Evolutionary conservation across 2,888 invertebrate genomes (phyloP).

Genomic region (Clepsis dumicolana): DNA sequence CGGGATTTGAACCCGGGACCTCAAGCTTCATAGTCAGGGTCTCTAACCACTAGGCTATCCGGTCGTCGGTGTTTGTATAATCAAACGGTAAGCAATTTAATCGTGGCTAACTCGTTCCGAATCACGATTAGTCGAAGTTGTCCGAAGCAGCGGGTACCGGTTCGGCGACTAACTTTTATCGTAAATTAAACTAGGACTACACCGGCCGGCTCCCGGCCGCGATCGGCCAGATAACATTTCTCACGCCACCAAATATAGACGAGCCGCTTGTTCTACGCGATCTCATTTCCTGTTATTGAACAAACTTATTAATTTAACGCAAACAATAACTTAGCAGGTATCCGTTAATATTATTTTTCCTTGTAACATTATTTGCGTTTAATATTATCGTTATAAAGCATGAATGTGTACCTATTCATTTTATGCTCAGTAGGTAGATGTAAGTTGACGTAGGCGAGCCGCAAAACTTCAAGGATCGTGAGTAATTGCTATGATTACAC

Average conservation of each 20-base stretch:
- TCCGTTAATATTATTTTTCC: slow-evolving; percentile 55
- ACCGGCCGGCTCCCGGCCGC: slow-evolving; percentile 43
- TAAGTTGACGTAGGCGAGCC: slow-evolving; percentile 25
- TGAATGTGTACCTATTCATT: slow-evolving; percentile 12
- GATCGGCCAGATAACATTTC: slow-evolving; percentile 46
- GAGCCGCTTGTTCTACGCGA: slow-evolving; percentile 52
- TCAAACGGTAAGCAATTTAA: slow-evolving; percentile 58
- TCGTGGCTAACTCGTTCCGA: slow-evolving; percentile 54
- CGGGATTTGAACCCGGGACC: too few relatives aligned
- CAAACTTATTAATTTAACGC: slow-evolving; percentile 46
- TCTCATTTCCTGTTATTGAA: slow-evolving; percentile 67
- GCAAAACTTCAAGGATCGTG: slow-evolving; percentile 8
- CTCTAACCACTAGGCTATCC: too few relatives aligned
- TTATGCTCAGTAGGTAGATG: slow-evolving; percentile 8
- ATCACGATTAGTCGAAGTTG: slow-evolving; percentile 65
- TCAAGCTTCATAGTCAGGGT: too few relatives aligned
- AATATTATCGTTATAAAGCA: slow-evolving; percentile 1
- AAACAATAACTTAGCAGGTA: slow-evolving; percentile 54
- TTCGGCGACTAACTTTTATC: slow-evolving; percentile 46
- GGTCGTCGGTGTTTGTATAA: slow-evolving; percentile 21
- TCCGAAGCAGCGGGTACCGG: slow-evolving; percentile 52
- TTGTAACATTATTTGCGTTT: slow-evolving; percentile 40
- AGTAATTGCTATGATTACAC: slow-evolving; percentile 17
- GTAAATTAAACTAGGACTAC: slow-evolving; percentile 55
- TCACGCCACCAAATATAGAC: slow-evolving; percentile 49